These are phyloP conservation scores for Carettochelys insculpta DNA, from an alignment of 2,113 vertebrate species.

Conservation along the genomic window DNA sequence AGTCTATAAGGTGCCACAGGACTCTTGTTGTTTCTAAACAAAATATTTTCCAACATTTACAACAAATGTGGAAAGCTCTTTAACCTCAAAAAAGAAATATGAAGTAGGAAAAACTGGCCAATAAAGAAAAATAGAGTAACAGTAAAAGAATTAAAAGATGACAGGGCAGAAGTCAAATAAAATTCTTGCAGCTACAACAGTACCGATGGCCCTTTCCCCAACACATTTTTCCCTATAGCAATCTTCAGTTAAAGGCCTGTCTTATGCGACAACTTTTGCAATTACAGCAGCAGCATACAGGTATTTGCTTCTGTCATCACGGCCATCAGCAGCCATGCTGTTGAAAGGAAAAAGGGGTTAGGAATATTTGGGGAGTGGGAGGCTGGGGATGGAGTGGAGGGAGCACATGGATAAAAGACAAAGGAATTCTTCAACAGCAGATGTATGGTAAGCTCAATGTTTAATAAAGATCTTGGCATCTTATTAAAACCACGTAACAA, in stretches of 20 bases:
- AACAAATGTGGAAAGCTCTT: neutral
- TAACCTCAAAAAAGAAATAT: neutral
- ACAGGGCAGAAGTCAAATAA: neutral
- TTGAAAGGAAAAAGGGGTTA: fast-evolving
- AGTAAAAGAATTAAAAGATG: neutral
- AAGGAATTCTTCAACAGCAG: neutral
- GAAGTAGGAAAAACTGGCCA: neutral
- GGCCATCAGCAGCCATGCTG: neutral
- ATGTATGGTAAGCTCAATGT: neutral
- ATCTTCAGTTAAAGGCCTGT: fast-evolving
- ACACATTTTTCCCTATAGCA: neutral
- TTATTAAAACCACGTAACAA: neutral
- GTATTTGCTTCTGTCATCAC: fast-evolving
- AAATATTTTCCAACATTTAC: neutral
- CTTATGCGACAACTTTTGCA: fast-evolving
- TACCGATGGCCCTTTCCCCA: fast-evolving
- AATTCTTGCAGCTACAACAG: neutral
- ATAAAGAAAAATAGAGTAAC: neutral
- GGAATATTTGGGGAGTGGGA: neutral
- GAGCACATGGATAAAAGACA: neutral
- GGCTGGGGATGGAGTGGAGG: neutral
- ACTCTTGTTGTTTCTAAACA: too few species aligned
- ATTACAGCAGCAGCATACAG: fast-evolving
- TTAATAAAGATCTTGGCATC: neutral
- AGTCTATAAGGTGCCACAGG: too few species aligned